A percentile compares a stretch with the other conserved stretches of the same genome.
These are phyloP conservation scores for Nemotelus pantherinus DNA, from an alignment of 2,888 invertebrate genomes.

Conservation along the genomic window DNA sequence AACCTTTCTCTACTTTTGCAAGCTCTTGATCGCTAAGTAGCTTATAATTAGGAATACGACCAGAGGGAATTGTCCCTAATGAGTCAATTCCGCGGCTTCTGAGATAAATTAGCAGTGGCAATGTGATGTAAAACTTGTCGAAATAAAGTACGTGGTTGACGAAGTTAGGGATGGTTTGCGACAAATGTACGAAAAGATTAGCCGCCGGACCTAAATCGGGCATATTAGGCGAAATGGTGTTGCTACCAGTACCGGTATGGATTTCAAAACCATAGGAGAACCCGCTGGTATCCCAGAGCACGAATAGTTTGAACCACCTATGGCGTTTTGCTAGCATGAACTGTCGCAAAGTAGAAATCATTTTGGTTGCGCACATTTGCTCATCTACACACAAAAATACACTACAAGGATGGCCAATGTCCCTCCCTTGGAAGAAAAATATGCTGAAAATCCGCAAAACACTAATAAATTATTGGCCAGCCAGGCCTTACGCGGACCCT, in stretches of 20 bases:
- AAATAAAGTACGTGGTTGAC: conserved; percentile 6
- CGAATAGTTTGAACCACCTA: conserved; percentile 27
- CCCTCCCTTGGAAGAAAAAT: no score
- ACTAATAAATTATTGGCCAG: no score
- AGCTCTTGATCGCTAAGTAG: conserved; percentile 30
- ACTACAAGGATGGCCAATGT: no score
- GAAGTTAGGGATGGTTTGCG: conserved; percentile 22
- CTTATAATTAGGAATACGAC: conserved; percentile 32
- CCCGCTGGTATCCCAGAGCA: conserved; percentile 53
- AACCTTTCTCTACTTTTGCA: conserved; percentile 9
- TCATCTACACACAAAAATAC: conserved; percentile 1
- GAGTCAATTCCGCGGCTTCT: conserved; percentile 40
- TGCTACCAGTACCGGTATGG: conserved; percentile 47
- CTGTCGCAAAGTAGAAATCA: no score
- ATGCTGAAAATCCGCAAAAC: no score
- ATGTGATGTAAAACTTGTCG: conserved; percentile 34
- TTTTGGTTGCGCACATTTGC: background rate
- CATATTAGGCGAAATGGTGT: conserved; percentile 46
- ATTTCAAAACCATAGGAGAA: conserved; percentile 43
- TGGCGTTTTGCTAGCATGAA: no score
- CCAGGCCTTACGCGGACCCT: no score
- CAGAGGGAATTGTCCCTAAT: conserved; percentile 26
- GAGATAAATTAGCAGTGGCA: conserved; percentile 41
- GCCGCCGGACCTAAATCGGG: conserved; percentile 51
- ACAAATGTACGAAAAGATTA: conserved; percentile 51